These are phyloP conservation scores for Carterocephalus palaemon DNA, from an alignment of 2,888 invertebrate genomes.

Conservation along the genomic window DNA sequence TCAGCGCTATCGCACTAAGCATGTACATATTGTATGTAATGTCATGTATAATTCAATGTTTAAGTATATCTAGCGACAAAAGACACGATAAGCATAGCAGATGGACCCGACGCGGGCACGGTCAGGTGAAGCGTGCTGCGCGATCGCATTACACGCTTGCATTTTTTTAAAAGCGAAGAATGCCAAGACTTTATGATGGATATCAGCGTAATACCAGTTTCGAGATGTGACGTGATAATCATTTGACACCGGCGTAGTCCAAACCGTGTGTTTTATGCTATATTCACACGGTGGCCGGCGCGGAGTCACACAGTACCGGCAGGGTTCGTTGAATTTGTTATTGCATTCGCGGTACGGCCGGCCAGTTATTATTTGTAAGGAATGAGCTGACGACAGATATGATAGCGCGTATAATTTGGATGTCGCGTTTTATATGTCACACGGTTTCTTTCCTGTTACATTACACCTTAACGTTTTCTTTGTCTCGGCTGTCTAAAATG, in stretches of 20 bases:
- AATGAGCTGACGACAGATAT: conserved; percentile 55
- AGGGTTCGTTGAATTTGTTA: conserved; percentile 79
- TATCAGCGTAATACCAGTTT: conserved; percentile 53
- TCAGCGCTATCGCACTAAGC: conserved; percentile 69
- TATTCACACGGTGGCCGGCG: conserved; percentile 74
- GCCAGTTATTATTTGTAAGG: conserved; percentile 53
- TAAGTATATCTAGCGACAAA: conserved; percentile 47
- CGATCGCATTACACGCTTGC: conserved; percentile 44
- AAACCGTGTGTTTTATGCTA: conserved; percentile 58
- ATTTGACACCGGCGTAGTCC: conserved; percentile 64
- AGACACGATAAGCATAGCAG: conserved; percentile 52
- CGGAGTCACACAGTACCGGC: conserved; percentile 73
- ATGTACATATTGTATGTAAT: conserved; percentile 59
- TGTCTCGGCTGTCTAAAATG: conserved; percentile 19
- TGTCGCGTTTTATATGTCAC: conserved; percentile 44
- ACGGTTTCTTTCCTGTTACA: conserved; percentile 28
- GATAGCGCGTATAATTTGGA: conserved; percentile 61
- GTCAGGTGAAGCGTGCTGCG: conserved; percentile 34
- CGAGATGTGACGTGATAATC: conserved; percentile 64
- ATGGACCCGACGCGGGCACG: conserved; percentile 35
- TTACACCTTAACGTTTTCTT: conserved; percentile 22
- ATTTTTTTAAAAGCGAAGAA: conserved; percentile 46
- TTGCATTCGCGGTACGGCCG: conserved; percentile 73
- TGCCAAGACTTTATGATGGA: conserved; percentile 47
- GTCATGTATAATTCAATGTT: conserved; percentile 64